Percentiles rank a stretch among this genome's conserved stretches.
phyloP scores from a whole-genome alignment of 2,797 vertebrate species.

The Aulostomus chinensis region DNA sequence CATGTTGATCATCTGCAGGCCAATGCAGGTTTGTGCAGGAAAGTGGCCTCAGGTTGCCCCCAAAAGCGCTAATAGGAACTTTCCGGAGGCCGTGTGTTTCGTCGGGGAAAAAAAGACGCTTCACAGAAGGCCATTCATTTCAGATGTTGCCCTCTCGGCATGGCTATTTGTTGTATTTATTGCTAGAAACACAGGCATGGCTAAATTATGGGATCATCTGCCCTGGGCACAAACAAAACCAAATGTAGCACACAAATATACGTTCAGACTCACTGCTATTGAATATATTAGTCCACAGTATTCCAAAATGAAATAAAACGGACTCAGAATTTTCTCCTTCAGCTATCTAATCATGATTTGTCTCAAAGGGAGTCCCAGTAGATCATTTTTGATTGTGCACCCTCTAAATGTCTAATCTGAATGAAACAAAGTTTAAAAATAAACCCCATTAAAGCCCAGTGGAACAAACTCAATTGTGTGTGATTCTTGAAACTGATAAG shows the following conservation, averaged over 20 bases:
- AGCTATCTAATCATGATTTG: neutral
- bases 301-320: neutral
- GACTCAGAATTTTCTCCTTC: neutral
- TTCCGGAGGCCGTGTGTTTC: no score
- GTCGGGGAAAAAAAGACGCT: neutral
- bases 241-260: neutral
- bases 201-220: neutral
- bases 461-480: neutral
- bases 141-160: no score
- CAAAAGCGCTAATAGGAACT: neutral
- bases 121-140: neutral
- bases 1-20: no score
- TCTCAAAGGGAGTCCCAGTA: neutral
- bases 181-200: neutral
- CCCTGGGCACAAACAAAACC: neutral
- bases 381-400: neutral
- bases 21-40: neutral
- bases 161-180: neutral
- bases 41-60: neutral
- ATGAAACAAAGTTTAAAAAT: slow-evolving; percentile 4
- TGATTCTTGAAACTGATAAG: slow-evolving; percentile 10
- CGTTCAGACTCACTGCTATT: neutral
- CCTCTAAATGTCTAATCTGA: slow-evolving; percentile 1
- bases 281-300: no score
- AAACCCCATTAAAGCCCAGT: neutral